Percentiles rank a stretch among this genome's conserved stretches.
These are phyloP conservation scores for Smutsia temminckii DNA, from an alignment of 2,797 vertebrate species.

Conservation along the genomic window DNA sequence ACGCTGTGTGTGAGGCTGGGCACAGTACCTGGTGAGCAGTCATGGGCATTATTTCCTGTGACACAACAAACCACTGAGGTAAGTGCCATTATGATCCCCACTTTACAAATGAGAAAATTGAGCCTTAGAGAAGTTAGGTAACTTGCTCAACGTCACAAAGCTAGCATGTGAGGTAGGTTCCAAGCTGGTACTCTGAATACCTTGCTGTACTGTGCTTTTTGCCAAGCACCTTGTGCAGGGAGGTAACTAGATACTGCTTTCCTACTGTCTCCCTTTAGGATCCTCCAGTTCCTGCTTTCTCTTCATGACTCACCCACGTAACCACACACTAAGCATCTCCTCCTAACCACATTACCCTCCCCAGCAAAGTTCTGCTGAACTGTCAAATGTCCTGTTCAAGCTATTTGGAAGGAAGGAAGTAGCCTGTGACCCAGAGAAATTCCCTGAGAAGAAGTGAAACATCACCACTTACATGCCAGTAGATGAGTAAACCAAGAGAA, in stretches of 20 bases:
- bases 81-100: slow-evolving; percentile 69
- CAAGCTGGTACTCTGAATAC: background rate
- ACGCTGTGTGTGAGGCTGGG: background rate
- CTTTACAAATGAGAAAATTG: slow-evolving; percentile 14
- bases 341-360: background rate
- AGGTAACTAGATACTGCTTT: background rate
- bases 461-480: background rate
- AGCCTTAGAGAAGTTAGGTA: background rate
- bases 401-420: background rate
- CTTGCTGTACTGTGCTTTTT: background rate
- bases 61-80: slow-evolving; percentile 61
- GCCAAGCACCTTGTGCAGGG: background rate
- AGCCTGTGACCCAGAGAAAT: background rate
- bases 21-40: background rate
- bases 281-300: background rate
- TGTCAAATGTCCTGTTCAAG: background rate
- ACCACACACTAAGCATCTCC: background rate
- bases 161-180: background rate
- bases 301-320: background rate
- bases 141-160: background rate
- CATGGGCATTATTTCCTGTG: slow-evolving; percentile 47
- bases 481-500: background rate
- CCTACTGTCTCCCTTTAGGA: background rate
- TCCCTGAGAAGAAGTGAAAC: background rate
- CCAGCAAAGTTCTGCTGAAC: background rate